Evolutionary conservation across 2,797 vertebrate genomes (phyloP), one percentile per base, ranked within the genome.

Genomic region (Bradypodion ventrale): DNA sequence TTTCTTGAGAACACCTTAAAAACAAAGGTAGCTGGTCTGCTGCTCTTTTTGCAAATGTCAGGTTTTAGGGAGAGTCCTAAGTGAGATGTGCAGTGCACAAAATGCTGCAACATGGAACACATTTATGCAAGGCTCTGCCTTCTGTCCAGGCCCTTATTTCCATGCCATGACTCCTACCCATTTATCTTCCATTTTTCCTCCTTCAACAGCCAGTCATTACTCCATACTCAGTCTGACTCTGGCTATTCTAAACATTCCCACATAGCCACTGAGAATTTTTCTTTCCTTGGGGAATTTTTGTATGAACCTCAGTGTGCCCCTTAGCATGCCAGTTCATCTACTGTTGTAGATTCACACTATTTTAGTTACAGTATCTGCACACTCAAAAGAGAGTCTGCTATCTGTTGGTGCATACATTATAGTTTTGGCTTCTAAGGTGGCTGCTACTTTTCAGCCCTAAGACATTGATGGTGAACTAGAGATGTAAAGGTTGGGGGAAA

Each of bases 21-120:
- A 52, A 60, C 8, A 75, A 35, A 25, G 3, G 19, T 0, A 7
- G 3, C 4, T 59, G 12, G 0, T 0, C n/a, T 46, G 40, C 60
- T 75, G 35, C 0, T 0, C 5, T 23, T 81, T 75, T 59, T 0
- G 52, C 32, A 23, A 85, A 81, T 62, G 32, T 66, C 68, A 68
- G 6, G 19, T 21, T n/a, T 69, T 29, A 75, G 59, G 40, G n/a
- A 1, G 80, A 72, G 62, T 42, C 0, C 0, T 0, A 77, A 56
- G n/a, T 52, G 65, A 37, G 49, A 9, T 12, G 52, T 32, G 32
- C 19, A 68, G 13, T 29, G 7, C 37, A 77, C 27, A 65, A 77
- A 59, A 77, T 16, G 9, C 6, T 69, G 74, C 44, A 63, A 23
- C 27, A 2, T 10, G 29, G 27, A 72, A 60, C 32, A 35, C 27